These are phyloP conservation scores for Scomberomorus guttatus DNA, from an alignment of 2,797 vertebrate genomes.

Conservation along the genomic window DNA sequence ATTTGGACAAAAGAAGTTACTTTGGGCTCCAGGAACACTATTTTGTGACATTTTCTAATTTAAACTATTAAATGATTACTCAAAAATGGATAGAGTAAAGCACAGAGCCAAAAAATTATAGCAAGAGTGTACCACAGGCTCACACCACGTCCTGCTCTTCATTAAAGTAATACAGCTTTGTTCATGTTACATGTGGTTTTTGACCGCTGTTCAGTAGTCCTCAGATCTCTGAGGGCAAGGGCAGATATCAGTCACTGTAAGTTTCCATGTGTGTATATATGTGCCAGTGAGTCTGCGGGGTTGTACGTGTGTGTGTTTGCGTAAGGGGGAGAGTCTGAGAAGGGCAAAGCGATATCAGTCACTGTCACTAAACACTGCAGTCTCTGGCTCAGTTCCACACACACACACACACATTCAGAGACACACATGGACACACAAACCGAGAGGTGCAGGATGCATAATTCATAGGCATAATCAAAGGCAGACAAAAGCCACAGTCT, in stretches of 20 bases:
- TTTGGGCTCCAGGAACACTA: not conserved
- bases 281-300: no score
- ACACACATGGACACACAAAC: slow-evolving; percentile 21
- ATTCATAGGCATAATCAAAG: slow-evolving; percentile 79
- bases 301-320: not conserved
- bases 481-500: slow-evolving; percentile 68
- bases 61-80: not conserved
- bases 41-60: not conserved
- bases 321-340: slow-evolving; percentile 43
- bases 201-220: slow-evolving; percentile 42
- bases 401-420: slow-evolving; percentile 14
- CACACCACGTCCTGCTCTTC: slow-evolving; percentile 19
- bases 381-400: slow-evolving; percentile 69
- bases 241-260: slow-evolving; percentile 56
- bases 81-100: not conserved
- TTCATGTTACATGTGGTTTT: slow-evolving; percentile 16
- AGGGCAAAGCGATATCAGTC: slow-evolving; percentile 76
- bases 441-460: slow-evolving; percentile 73
- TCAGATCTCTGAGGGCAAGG: slow-evolving; percentile 54
- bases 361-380: slow-evolving; percentile 77
- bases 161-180: slow-evolving; percentile 45
- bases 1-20: not conserved
- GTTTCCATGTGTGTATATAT: slow-evolving; percentile 23
- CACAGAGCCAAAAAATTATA: not conserved
- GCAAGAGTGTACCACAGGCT: not conserved